Conservation (phyloP, 2,113 vertebrate species). For the Ceyx melanurus region DNA sequence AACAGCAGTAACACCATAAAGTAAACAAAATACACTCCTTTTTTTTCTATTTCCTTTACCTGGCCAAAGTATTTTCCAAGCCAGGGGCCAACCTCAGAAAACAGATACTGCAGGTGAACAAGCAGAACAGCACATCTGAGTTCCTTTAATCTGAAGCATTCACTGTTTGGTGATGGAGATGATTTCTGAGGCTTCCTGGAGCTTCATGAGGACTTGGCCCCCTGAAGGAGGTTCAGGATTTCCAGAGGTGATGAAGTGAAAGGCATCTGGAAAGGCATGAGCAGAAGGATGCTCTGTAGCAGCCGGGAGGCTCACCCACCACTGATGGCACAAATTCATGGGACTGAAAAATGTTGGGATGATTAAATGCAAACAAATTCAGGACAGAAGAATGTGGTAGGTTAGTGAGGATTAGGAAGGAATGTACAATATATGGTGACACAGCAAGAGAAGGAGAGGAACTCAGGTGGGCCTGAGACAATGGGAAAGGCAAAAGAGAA, state of each 20-base stretch:
- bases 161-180: background rate
- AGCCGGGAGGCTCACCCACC: accelerated
- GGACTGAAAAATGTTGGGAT: background rate
- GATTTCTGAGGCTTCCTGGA: background rate
- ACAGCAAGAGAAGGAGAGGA: background rate
- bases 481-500: background rate
- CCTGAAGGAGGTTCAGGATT: background rate
- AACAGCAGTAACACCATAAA: background rate
- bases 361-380: background rate
- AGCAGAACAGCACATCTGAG: background rate
- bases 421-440: background rate
- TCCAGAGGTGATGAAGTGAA: background rate
- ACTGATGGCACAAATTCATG: background rate
- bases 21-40: background rate
- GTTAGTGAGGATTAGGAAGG: background rate
- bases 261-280: background rate
- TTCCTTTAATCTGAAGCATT: background rate
- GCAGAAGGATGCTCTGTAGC: background rate
- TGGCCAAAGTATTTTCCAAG: background rate
- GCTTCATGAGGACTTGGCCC: accelerated
- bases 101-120: background rate
- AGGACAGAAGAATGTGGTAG: background rate
- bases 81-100: background rate
- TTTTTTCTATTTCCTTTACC: background rate
- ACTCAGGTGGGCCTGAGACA: background rate